Evolutionary conservation across 2,888 invertebrate genomes (phyloP), one percentile per base, ranked within the genome.

Genomic region (Stenchaetothrips biformis): DNA sequence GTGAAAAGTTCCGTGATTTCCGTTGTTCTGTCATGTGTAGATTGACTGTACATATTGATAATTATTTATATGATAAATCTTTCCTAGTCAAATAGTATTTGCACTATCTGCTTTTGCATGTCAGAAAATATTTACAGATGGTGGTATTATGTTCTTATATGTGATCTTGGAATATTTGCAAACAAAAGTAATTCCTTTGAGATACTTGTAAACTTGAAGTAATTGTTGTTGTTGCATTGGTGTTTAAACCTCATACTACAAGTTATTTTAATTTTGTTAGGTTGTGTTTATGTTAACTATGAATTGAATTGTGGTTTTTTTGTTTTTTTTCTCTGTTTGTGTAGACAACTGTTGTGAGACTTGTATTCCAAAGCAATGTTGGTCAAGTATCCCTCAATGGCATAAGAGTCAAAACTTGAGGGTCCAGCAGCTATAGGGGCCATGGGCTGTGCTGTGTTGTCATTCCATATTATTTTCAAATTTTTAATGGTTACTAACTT

Each of bases 71-170:
- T 21, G 67, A 74, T 74, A 25, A 74, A 74, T 74, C 67, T 21
- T 74, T 74, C 11, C 67, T 74, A 74, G 67, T 74, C 67, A 74
- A 74, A 74, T 74, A 74, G 67, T 74, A 74, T 74, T 74, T 74
- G 67, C 67, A 74, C 67, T 25, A 74, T 74, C 21, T 74, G 67
- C 67, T 74, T 74, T 74, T 74, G 25, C 67, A 74, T 74, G 67
- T 21, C 67, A 74, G 25, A 25, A 9, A 53, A 11, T 25, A 8
- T 74, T 21, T 74, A 74, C 67, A 74, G 21, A 74, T 74, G 67
- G 67, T 13, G 67, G 59, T 59, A 59, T 59, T 59, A 25, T 74
- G 67, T 74, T 74, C 25, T 74, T 21, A 74, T 74, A 25, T 25
- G 67, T 74, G 21, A 25, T 74, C 25, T 21, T 74, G 67, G 25